Conservation (phyloP, 2,113 vertebrate species). For the Dasyurus viverrinus region DNA sequence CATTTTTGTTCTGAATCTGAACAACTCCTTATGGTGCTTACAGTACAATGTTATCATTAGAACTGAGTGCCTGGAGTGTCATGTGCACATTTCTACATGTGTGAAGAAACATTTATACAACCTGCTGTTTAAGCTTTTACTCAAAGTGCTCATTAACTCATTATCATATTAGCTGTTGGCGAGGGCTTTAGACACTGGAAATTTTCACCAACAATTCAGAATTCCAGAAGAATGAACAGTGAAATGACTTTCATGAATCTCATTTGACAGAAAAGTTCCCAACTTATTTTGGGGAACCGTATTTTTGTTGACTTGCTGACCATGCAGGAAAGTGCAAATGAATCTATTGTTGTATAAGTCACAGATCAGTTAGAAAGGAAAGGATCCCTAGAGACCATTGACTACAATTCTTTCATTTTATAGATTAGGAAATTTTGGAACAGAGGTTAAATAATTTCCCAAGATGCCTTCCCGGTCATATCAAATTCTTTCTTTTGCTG, state of each 20-base stretch:
- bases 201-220: background rate
- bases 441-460: too few relatives aligned
- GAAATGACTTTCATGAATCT: background rate
- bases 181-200: background rate
- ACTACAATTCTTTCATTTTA: background rate
- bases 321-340: background rate
- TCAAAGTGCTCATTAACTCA: background rate
- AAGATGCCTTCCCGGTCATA: too few relatives aligned
- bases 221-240: background rate
- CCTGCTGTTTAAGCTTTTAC: conserved; percentile 29
- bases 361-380: background rate
- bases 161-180: background rate
- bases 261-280: background rate
- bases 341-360: background rate
- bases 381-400: background rate
- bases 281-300: background rate
- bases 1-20: background rate
- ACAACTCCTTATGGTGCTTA: conserved; percentile 15
- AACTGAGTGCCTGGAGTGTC: background rate
- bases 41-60: background rate
- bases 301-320: background rate
- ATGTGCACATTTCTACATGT: conserved; percentile 4
- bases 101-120: conserved; percentile 6
- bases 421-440: background rate
- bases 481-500: too few relatives aligned